Evolutionary conservation across 2,888 invertebrate species (phyloP), one percentile per base, ranked within the genome.

Genomic region (Hoplodrina ambigua): DNA sequence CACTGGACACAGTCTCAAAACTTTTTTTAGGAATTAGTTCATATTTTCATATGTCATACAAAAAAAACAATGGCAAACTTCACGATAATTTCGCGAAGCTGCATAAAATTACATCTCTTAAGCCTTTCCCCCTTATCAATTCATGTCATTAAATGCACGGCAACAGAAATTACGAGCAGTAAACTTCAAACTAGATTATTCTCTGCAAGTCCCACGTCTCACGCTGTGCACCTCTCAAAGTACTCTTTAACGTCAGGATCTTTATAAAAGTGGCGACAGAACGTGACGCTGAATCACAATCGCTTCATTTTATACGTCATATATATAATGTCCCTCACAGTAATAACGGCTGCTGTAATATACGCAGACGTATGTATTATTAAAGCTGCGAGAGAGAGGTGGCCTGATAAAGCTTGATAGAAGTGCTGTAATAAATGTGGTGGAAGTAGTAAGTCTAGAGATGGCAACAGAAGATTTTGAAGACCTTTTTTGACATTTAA

Each of bases 231-330:
- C 75, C 67, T 64, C 75, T 75, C 71, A 75, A 80, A 75, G 72
- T 67, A 67, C 80, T 79, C 66, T 66, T 78, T 67, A 80, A 69
- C 70, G 71, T 69, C 70, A 65, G 63, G 68, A 70, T 82, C 83
- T 69, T 76, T 79, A 80, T 76, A 82, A 82, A 71, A 76, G 73
- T 72, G 61, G 67, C 76, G 62, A 69, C 67, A 60, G 52, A 55
- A 78, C 91, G 90, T 90, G 91, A 85, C 87, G 72, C 37, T 72
- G 90, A 87, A 89, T 87, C 81, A 82, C 84, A 84, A 91, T 88
- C 83, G 85, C 87, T 88, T 90, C 88, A 89, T 91, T 90, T 88
- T 78, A 81, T 80, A 65, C 66, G 69, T 68, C 82, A 75, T 69
- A 80, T 77, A 77, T 41, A 41, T 80, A 75, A 79, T 82, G 73